These are phyloP conservation scores for Ormyrus pomaceus DNA, from an alignment of 2,888 invertebrate species.

Conservation along the genomic window DNA sequence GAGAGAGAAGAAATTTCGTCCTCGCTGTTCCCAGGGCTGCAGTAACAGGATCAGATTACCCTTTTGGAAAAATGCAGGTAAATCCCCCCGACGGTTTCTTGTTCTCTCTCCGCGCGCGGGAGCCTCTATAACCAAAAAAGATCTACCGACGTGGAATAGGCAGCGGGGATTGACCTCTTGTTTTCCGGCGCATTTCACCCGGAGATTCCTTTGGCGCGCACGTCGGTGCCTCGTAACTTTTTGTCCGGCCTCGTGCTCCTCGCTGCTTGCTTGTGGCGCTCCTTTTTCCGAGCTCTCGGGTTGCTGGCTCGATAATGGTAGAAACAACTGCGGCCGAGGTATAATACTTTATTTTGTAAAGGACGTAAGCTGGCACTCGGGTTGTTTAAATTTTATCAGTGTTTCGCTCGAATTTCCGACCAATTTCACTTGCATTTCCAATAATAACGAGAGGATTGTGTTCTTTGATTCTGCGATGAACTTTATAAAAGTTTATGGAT, in stretches of 20 bases:
- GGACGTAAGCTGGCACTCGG: no score
- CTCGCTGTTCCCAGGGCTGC: conserved; percentile 60
- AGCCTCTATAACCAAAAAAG: neutral
- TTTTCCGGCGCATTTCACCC: conserved; percentile 46
- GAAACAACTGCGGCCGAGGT: no score
- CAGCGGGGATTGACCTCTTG: conserved; percentile 44
- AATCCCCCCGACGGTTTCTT: conserved; percentile 10
- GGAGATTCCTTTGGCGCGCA: neutral
- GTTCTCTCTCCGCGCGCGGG: conserved; percentile 17
- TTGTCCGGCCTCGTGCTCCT: neutral
- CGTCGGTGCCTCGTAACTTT: neutral
- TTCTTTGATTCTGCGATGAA: no score
- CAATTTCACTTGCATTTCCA: no score
- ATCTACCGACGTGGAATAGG: conserved; percentile 8
- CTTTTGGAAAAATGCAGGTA: conserved; percentile 64
- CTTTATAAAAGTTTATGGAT: no score
- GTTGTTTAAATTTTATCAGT: no score
- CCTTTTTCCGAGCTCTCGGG: no score
- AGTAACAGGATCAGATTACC: conserved; percentile 74
- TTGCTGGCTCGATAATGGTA: no score
- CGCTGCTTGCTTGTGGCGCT: no score
- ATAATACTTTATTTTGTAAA: no score
- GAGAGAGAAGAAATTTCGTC: conserved; percentile 56
- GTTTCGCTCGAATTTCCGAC: no score
- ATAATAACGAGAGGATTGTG: no score